phyloP scores from a whole-genome alignment of 2,113 vertebrate species.

The Pandion haliaetus region DNA sequence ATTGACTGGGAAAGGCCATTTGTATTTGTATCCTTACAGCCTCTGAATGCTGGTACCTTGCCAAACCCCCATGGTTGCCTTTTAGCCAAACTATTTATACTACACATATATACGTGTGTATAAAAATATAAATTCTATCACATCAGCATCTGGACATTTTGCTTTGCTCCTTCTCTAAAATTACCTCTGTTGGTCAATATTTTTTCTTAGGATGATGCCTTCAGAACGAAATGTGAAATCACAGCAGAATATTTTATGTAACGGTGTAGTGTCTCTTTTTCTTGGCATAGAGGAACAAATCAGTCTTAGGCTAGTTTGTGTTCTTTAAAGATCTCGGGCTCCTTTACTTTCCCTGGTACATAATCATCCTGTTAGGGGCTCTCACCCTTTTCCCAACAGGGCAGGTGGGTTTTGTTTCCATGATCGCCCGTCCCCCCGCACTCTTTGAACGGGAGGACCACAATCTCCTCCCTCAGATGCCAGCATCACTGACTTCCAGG shows the following conservation, averaged over 20 bases:
- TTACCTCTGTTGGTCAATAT: background rate
- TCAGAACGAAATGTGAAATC: background rate
- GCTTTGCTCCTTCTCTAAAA: background rate
- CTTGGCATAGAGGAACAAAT: background rate
- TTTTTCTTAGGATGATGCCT: background rate
- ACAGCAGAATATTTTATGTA: background rate
- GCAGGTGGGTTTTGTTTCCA: background rate
- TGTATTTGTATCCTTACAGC: background rate
- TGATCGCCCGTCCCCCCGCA: background rate
- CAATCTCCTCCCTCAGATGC: background rate
- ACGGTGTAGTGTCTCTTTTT: background rate
- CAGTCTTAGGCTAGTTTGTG: background rate
- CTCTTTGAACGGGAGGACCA: background rate
- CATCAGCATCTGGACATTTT: background rate
- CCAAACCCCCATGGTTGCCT: background rate
- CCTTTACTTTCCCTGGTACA: background rate
- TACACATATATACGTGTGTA: background rate
- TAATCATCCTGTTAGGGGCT: background rate
- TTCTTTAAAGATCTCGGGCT: background rate
- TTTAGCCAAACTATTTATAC: background rate
- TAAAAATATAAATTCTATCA: background rate
- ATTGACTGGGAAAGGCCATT: background rate
- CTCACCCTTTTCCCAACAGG: background rate
- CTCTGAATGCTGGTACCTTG: background rate
- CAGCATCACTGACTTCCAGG: background rate